Evolutionary conservation across 2,797 vertebrate genomes (phyloP).

Genomic region (Poecilia picta): DNA sequence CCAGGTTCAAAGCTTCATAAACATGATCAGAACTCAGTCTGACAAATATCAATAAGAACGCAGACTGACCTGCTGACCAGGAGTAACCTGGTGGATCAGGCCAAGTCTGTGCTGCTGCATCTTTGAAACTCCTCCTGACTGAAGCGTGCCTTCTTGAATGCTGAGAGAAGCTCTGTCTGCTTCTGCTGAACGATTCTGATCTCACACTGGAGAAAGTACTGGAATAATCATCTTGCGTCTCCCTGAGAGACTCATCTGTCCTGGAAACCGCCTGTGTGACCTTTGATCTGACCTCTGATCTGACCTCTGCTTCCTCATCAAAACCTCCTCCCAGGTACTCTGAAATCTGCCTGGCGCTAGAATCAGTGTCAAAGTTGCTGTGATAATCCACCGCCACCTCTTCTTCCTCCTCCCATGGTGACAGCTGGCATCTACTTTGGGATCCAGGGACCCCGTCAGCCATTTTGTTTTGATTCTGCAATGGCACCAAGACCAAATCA

Average conservation of each 20-base stretch:
- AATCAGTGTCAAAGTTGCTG: slow-evolving; percentile 70
- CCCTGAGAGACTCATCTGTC: slow-evolving; percentile 42
- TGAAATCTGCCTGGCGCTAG: slow-evolving; percentile 72
- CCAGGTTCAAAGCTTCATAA: neutral
- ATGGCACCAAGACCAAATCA: slow-evolving; percentile 1
- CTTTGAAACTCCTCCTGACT: slow-evolving; percentile 61
- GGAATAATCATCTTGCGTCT: slow-evolving; percentile 26
- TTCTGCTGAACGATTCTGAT: slow-evolving; percentile 13
- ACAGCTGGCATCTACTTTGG: neutral
- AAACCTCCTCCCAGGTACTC: slow-evolving; percentile 71
- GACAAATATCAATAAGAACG: neutral
- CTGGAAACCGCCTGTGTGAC: slow-evolving; percentile 2
- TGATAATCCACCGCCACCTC: slow-evolving; percentile 48
- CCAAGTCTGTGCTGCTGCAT: slow-evolving; percentile 83
- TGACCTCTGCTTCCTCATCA: slow-evolving; percentile 30
- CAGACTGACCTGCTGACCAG: slow-evolving; percentile 77
- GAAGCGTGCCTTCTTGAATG: neutral
- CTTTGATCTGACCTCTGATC: slow-evolving; percentile 16
- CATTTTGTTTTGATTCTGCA: slow-evolving; percentile 29
- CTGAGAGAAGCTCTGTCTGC: slow-evolving; percentile 4
- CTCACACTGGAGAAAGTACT: slow-evolving; percentile 31
- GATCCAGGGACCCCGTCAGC: neutral
- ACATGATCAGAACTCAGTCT: neutral
- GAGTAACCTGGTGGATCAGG: slow-evolving; percentile 46
- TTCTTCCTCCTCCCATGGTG: slow-evolving; percentile 1